Conservation (phyloP, 2,113 vertebrate genomes). For the Rhabdomys dilectus region DNA sequence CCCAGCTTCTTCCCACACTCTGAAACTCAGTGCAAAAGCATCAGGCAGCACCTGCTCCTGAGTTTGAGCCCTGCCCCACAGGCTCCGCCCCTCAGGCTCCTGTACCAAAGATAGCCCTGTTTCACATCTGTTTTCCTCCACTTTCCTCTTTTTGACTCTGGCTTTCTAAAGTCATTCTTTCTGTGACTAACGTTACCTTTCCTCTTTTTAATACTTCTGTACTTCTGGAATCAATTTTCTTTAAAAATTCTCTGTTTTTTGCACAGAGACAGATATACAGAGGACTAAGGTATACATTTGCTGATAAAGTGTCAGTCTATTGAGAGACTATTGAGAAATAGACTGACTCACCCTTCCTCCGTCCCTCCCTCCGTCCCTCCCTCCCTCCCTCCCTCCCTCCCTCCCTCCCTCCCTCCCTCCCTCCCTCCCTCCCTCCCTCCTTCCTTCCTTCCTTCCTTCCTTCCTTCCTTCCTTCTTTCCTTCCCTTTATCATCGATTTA, state of each 20-base stretch:
- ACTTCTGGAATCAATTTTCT: not conserved
- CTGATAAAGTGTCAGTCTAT: not conserved
- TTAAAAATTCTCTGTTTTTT: slow-evolving; percentile 50
- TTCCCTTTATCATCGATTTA: not conserved
- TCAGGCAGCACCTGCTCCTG: not conserved
- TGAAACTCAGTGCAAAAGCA: not conserved
- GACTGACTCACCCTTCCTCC: no score
- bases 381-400: not conserved
- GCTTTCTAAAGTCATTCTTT: not conserved
- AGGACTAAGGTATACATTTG: not conserved
- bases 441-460: not conserved
- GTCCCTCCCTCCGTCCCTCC: no score
- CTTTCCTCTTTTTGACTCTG: not conserved
- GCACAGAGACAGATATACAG: not conserved
- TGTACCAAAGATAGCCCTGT: no score
- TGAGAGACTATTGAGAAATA: no score
- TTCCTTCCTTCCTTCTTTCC: not conserved
- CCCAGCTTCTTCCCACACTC: not conserved
- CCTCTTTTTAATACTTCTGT: not conserved
- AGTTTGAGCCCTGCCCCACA: not conserved
- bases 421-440: no score
- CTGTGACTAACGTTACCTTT: not conserved
- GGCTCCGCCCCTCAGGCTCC: not conserved
- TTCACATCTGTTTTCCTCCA: not conserved
- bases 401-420: no score